Evolutionary conservation across 2,888 invertebrate species (phyloP).

Genomic region (Tetragonisca angustula): DNA sequence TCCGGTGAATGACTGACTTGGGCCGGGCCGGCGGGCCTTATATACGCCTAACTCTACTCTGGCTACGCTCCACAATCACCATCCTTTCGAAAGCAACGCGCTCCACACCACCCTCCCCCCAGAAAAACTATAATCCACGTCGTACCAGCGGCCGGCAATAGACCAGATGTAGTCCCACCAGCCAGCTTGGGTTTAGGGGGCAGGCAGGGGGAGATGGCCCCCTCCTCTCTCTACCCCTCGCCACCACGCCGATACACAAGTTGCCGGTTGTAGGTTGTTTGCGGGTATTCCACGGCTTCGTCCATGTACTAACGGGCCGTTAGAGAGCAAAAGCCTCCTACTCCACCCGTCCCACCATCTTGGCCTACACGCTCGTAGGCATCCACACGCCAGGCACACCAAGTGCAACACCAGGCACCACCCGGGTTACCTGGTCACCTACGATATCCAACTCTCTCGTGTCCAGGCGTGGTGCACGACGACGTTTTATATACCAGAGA

Average conservation of each 20-base stretch:
- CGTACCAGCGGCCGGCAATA: constrained; percentile 58
- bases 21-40: constrained; percentile 83
- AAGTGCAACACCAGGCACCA: constrained; percentile 78
- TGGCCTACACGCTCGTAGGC: constrained; percentile 56
- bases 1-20: constrained; percentile 84
- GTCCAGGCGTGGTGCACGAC: constrained; percentile 64
- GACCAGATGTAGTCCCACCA: constrained; percentile 62
- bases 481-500: not conserved
- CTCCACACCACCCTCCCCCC: constrained; percentile 78
- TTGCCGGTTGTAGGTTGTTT: constrained; percentile 59
- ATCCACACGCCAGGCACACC: constrained; percentile 64
- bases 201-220: constrained; percentile 34
- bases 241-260: constrained; percentile 30
- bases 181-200: constrained; percentile 54
- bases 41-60: constrained; percentile 84
- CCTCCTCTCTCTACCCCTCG: constrained; percentile 23
- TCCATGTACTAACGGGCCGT: constrained; percentile 52
- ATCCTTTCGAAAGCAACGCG: constrained; percentile 84
- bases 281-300: constrained; percentile 58
- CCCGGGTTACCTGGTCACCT: constrained; percentile 77
- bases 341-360: constrained; percentile 68
- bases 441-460: constrained; percentile 68
- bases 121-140: constrained; percentile 82
- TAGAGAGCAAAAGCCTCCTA: constrained; percentile 64
- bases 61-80: constrained; percentile 84